These are phyloP conservation scores for Chrosomus eos DNA, from an alignment of 2,797 vertebrate species.

Conservation along the genomic window DNA sequence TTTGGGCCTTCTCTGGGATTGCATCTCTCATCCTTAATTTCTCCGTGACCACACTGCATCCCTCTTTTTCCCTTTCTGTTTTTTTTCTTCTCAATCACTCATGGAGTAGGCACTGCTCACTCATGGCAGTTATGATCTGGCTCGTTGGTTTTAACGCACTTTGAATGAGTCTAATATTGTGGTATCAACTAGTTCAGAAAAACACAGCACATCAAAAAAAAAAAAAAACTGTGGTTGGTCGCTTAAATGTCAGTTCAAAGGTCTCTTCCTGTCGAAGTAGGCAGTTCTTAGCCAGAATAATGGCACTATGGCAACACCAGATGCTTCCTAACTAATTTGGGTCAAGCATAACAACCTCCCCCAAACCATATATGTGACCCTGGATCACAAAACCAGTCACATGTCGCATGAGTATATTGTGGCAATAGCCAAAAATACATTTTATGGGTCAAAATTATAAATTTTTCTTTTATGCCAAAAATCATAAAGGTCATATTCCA, in stretches of 20 bases:
- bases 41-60: background rate
- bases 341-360: background rate
- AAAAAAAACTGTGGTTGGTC: slow-evolving; percentile 9
- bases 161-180: background rate
- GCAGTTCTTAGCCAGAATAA: background rate
- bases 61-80: background rate
- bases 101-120: background rate
- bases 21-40: slow-evolving; percentile 3
- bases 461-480: too few species aligned
- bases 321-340: slow-evolving; percentile 8
- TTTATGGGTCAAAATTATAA: too few species aligned
- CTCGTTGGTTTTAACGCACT: background rate
- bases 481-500: too few species aligned
- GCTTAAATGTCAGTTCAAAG: slow-evolving; percentile 6
- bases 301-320: slow-evolving; percentile 28
- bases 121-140: background rate
- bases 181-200: background rate
- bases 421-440: too few species aligned
- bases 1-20: slow-evolving; percentile 5
- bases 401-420: too few species aligned
- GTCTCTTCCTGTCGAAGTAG: background rate
- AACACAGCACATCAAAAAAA: background rate
- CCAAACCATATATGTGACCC: background rate
- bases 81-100: background rate
- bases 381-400: too few species aligned